phyloP scores from a whole-genome alignment of 1,140 invertebrate genomes.

The Apis florea region DNA sequence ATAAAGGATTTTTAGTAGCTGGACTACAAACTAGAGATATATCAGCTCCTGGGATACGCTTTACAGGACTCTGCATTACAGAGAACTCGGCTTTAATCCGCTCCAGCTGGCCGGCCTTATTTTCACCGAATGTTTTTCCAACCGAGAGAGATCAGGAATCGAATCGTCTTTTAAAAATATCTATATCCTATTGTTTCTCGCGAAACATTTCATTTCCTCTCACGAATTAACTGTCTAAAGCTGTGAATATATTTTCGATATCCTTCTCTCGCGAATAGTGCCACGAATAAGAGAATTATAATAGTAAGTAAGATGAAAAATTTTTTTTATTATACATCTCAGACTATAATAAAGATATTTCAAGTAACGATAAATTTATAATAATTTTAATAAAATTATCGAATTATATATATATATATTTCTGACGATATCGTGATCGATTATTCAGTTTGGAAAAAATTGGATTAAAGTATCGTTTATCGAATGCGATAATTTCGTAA shows the following conservation, averaged over 20 bases:
- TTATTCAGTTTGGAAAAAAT: neutral
- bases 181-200: neutral
- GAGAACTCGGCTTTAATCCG: constrained; percentile 42
- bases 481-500: neutral
- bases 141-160: neutral
- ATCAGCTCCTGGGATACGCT: constrained; percentile 48
- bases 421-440: no score
- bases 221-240: neutral
- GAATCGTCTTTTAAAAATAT: neutral
- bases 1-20: constrained; percentile 63
- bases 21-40: constrained; percentile 63
- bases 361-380: no score
- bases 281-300: no score
- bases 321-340: no score
- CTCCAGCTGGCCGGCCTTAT: constrained; percentile 17
- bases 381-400: no score
- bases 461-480: neutral
- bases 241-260: no score
- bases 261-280: no score
- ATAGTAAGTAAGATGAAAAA: no score
- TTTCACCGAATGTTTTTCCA: constrained; percentile 9
- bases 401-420: no score
- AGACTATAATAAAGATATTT: no score
- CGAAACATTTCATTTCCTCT: neutral
- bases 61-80: constrained; percentile 37